Conservation (phyloP, 1,140 invertebrate genomes). For the Leptinotarsa lineolata region DNA sequence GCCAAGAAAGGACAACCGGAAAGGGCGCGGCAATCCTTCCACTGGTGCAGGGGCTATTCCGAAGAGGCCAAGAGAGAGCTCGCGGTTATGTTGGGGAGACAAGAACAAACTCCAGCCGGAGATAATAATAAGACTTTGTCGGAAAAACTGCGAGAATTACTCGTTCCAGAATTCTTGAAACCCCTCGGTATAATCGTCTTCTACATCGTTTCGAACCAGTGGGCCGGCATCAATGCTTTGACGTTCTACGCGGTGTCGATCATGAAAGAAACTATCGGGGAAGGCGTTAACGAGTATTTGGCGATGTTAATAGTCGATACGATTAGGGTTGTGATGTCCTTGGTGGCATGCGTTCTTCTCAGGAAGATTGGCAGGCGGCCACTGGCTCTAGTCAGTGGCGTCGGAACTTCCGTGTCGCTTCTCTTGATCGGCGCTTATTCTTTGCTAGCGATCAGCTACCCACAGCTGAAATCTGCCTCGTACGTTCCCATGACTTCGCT, state of each 20-base stretch:
- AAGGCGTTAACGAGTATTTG: slow-evolving; percentile 61
- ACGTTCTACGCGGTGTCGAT: slow-evolving; percentile 74
- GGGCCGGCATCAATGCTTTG: slow-evolving; percentile 70
- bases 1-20: slow-evolving; percentile 60
- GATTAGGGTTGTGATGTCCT: slow-evolving; percentile 67
- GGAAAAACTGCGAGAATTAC: slow-evolving; percentile 37
- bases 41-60: slow-evolving; percentile 58
- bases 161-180: slow-evolving; percentile 58
- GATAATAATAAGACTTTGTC: slow-evolving; percentile 24
- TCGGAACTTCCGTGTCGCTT: slow-evolving; percentile 62
- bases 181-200: slow-evolving; percentile 65
- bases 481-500: slow-evolving; percentile 59
- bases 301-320: slow-evolving; percentile 69
- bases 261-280: slow-evolving; percentile 61
- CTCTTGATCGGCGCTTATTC: slow-evolving; percentile 56
- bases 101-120: slow-evolving; percentile 17
- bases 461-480: background rate
- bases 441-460: slow-evolving; percentile 35
- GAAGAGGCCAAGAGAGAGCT: slow-evolving; percentile 59
- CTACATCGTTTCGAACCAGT: slow-evolving; percentile 67
- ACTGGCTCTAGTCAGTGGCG: slow-evolving; percentile 62
- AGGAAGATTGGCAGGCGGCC: slow-evolving; percentile 64
- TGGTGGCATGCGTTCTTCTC: slow-evolving; percentile 63
- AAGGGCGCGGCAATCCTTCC: slow-evolving; percentile 59
- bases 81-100: slow-evolving; percentile 57